phyloP scores from a whole-genome alignment of 2,113 vertebrate genomes.

The Rhynchomys soricoides region DNA sequence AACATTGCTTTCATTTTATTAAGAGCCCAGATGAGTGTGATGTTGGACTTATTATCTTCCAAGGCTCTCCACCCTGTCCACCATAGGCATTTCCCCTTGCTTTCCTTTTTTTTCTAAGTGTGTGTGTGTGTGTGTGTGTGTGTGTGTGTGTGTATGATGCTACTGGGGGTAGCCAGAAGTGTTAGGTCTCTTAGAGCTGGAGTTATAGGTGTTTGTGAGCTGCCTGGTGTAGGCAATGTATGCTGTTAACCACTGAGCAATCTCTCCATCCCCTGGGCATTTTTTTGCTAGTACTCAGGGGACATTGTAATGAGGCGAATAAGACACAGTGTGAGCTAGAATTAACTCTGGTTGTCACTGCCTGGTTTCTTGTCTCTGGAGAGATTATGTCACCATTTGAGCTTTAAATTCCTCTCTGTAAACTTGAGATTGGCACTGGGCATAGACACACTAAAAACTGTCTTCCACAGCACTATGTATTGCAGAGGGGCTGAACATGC shows the following conservation, averaged over 20 bases:
- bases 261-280: background rate
- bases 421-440: background rate
- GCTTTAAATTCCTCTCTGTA: background rate
- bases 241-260: background rate
- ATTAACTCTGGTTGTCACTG: background rate
- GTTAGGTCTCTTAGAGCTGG: background rate
- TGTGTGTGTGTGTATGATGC: background rate
- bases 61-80: background rate
- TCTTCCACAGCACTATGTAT: background rate
- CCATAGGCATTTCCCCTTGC: background rate
- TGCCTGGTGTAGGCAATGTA: background rate
- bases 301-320: background rate
- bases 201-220: background rate
- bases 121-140: background rate
- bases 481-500: background rate
- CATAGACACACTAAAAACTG: background rate
- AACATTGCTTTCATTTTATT: slow-evolving; percentile 25
- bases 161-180: background rate
- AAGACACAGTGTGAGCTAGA: background rate
- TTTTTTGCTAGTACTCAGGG: background rate
- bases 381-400: background rate
- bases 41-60: background rate
- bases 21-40: background rate
- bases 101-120: background rate
- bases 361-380: background rate